Evolutionary conservation across 2,888 invertebrate genomes (phyloP).

Genomic region (Agrilus mali): DNA sequence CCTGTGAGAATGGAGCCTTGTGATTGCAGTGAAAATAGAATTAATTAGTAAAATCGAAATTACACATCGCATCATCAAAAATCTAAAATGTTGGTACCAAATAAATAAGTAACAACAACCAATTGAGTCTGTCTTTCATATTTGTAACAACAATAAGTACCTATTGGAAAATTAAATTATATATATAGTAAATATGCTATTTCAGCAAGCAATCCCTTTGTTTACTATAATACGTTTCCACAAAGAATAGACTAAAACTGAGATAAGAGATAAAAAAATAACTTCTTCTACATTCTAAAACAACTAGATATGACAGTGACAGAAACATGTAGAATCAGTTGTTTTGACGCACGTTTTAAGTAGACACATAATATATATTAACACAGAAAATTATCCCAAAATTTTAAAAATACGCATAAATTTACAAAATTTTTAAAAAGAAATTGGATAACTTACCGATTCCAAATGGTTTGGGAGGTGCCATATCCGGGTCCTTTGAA

Average conservation of each 20-base stretch:
- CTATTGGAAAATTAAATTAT: background rate
- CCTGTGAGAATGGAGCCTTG: slow-evolving; percentile 79
- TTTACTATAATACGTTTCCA: background rate
- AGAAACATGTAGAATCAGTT: background rate
- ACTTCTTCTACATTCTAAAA: background rate
- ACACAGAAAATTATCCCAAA: slow-evolving; percentile 2
- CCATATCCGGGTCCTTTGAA: slow-evolving; percentile 37
- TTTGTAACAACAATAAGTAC: too few relatives aligned
- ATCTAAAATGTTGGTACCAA: too few relatives aligned
- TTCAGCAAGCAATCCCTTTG: slow-evolving; percentile 3
- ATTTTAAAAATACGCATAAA: slow-evolving; percentile 2
- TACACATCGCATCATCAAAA: slow-evolving; percentile 5
- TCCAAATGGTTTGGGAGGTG: slow-evolving; percentile 67
- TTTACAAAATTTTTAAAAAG: slow-evolving; percentile 3
- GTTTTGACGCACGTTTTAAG: too few relatives aligned
- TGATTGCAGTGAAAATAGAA: slow-evolving; percentile 55
- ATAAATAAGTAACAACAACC: too few relatives aligned
- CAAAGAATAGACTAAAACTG: background rate
- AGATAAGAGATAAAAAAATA: background rate
- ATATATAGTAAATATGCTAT: slow-evolving; percentile 8
- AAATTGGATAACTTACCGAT: slow-evolving; percentile 50
- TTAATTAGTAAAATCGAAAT: slow-evolving; percentile 36
- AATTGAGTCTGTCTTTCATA: too few relatives aligned
- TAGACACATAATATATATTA: slow-evolving; percentile 4
- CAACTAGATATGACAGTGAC: background rate